These are phyloP conservation scores for Chrysogorgia sp. DNA, from an alignment of 92 coral and sea anemone genomes.

Conservation along the genomic window DNA sequence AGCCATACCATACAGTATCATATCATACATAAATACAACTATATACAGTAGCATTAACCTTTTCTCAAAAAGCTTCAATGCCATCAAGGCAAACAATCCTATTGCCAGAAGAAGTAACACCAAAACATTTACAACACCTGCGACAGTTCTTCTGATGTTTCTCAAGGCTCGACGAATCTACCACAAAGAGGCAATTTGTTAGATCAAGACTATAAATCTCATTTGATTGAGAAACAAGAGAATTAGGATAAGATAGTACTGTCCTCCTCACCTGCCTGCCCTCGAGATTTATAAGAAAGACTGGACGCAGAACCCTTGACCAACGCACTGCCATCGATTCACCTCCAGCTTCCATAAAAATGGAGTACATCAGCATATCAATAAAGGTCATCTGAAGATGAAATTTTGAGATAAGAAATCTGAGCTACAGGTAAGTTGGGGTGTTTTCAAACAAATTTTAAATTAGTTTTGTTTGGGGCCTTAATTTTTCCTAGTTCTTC, in stretches of 20 bases:
- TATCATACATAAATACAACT: neutral
- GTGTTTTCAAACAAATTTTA: too few species aligned
- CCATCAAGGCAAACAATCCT: constrained; percentile 85
- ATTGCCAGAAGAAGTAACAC: constrained; percentile 76
- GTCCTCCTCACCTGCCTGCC: constrained; percentile 91
- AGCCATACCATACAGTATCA: neutral
- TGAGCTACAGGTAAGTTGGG: too few species aligned
- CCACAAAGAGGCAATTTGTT: constrained; percentile 5
- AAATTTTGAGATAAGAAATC: neutral
- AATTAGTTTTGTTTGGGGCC: too few species aligned
- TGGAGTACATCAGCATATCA: constrained; percentile 89
- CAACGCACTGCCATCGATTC: constrained; percentile 75
- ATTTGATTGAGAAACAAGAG: neutral
- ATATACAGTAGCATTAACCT: constrained; percentile 54
- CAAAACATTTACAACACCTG: constrained; percentile 89
- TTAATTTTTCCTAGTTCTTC: too few species aligned
- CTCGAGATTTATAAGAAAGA: constrained; percentile 79
- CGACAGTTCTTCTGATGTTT: constrained; percentile 90
- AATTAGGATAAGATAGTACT: neutral
- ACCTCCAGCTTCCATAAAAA: constrained; percentile 74
- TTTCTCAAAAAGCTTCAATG: constrained; percentile 83
- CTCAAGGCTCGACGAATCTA: constrained; percentile 91
- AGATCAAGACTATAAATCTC: neutral
- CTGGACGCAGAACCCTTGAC: constrained; percentile 89
- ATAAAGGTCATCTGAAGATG: constrained; percentile 76